Base-by-base conservation (phyloP, 2,113 vertebrate genomes). In the Oryzias javanicus region DNA sequence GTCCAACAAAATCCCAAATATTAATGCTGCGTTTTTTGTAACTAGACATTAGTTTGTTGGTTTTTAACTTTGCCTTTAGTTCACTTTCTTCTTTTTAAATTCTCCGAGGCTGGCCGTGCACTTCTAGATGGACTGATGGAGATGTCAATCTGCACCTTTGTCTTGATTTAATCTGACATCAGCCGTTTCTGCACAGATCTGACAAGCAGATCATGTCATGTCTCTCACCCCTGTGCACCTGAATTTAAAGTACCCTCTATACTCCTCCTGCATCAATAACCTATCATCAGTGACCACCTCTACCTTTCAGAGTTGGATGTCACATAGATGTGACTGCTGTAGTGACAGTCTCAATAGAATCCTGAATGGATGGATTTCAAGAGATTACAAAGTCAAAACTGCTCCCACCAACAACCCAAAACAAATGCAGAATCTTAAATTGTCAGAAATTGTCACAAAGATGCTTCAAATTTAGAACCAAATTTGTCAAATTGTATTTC, bases 251-350 rank as follows among this genome's bases (percentile, higher is more conserved):
- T 52, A n/a, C 60, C 54, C 29, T 49, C 20, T 45, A 14, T 45
- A 41, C 56, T 73, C 64, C 52, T 55, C 20, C 74, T 45, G 53
- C 73, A 58, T 88, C 44, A 72, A 68, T 86, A 79, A 89, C 67
- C 85, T 88, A 74, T 86, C 91, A 84, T 89, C 89, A 91, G 87
- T 80, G 79, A 16, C 47, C 40, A 35, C 88, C 67, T 15, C 82
- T 84, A 89, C 90, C 87, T 88, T 83, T 91, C 89, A 87, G 74
- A 83, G 88, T 88, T 79, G 85, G 4, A 60, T 92, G 92, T 93
- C 91, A 92, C 87, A 93, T 91, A 75, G 88, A 93, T 91, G 82
- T 93, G 91, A 91, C 92, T 92, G 89, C 89, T 91, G 82, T 84
- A 78, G 90, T 93, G 93, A 93, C 82, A 83, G 64, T 89, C 74